Conservation (phyloP, 2,888 invertebrate genomes). For the Lysandra bellargus region DNA sequence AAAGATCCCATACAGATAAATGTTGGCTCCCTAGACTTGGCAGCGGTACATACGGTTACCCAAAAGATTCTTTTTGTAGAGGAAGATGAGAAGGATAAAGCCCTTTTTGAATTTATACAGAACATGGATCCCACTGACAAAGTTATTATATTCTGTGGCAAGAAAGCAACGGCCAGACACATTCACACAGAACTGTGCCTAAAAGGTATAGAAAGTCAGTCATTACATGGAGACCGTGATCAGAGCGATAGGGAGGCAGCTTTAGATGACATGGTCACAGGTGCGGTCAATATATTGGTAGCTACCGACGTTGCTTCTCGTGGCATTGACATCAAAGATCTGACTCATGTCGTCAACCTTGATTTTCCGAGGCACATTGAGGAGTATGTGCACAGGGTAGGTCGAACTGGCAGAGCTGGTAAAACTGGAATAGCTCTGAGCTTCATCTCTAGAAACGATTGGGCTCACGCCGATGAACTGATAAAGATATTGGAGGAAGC, state of each 20-base stretch:
- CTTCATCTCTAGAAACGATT: constrained; percentile 89
- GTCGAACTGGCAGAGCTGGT: constrained; percentile 96
- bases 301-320: constrained; percentile 98
- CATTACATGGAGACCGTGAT: constrained; percentile 94
- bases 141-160: constrained; percentile 94
- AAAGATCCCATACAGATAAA: constrained; percentile 93
- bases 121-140: constrained; percentile 89
- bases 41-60: constrained; percentile 92
- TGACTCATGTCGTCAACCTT: constrained; percentile 94
- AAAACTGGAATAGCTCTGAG: constrained; percentile 90
- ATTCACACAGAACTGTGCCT: constrained; percentile 89
- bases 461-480: constrained; percentile 89
- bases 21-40: constrained; percentile 92
- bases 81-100: constrained; percentile 84
- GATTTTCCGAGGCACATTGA: constrained; percentile 97
- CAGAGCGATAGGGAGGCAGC: constrained; percentile 90
- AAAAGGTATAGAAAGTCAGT: constrained; percentile 85
- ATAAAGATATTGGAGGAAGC: constrained; percentile 94
- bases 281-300: constrained; percentile 89
- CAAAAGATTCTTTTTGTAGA: constrained; percentile 89
- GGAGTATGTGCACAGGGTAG: constrained; percentile 98
- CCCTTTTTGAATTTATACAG: constrained; percentile 84
- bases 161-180: constrained; percentile 91
- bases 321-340: constrained; percentile 94
- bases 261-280: constrained; percentile 89